Percentiles rank a stretch among this genome's conserved stretches.
Evolutionary conservation across 2,113 vertebrate species (phyloP).

Genomic region (Semnornis frantzii): DNA sequence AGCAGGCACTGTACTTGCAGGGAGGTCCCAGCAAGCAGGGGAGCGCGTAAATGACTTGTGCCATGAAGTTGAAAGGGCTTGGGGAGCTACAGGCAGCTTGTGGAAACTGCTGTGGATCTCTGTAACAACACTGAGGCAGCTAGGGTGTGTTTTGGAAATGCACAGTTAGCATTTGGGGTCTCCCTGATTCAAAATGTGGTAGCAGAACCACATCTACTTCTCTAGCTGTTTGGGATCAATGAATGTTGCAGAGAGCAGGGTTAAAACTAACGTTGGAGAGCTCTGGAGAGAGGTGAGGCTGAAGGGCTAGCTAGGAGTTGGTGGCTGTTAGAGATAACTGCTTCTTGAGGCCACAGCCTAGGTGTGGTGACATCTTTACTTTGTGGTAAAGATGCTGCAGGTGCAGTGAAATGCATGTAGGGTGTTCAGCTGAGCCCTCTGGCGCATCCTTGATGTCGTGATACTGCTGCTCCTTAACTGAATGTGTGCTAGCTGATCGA

Average conservation of each 20-base stretch:
- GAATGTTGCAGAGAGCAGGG: background rate
- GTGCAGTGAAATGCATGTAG: rapidly evolving
- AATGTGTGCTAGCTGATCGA: background rate
- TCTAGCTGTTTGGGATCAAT: background rate
- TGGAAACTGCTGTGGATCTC: background rate
- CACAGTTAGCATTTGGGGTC: background rate
- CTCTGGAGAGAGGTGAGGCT: background rate
- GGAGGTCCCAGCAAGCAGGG: background rate
- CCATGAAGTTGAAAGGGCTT: background rate
- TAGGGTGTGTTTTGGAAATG: background rate
- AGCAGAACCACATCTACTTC: background rate
- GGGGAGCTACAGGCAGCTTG: background rate
- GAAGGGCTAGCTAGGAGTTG: background rate
- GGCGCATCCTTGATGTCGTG: background rate
- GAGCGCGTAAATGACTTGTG: rapidly evolving
- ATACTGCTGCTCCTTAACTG: background rate
- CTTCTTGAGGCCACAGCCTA: background rate
- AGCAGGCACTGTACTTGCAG: rapidly evolving
- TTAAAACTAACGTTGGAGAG: background rate
- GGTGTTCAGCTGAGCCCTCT: background rate
- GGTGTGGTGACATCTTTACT: background rate
- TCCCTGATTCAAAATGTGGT: background rate
- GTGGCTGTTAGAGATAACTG: background rate
- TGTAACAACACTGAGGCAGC: background rate
- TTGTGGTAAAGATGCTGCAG: background rate